phyloP scores from a whole-genome alignment of 2,113 vertebrate genomes.

The Charina bottae region DNA sequence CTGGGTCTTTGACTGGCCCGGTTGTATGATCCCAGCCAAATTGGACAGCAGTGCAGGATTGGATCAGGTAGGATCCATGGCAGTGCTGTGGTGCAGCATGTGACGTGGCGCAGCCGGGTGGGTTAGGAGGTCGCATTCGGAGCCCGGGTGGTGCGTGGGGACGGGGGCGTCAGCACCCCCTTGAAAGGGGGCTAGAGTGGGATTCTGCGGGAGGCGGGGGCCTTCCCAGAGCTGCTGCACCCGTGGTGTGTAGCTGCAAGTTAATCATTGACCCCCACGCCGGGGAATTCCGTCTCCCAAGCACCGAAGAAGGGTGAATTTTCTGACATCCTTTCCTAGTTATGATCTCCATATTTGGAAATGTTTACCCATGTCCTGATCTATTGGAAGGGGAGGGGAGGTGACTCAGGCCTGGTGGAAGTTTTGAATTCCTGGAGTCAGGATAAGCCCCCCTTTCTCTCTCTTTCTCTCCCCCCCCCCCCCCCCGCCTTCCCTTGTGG shows the following conservation, averaged over 20 bases:
- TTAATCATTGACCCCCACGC: conserved; percentile 55
- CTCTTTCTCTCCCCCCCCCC: background rate
- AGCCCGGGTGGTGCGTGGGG: too few relatives aligned
- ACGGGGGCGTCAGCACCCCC: background rate
- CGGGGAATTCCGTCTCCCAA: conserved; percentile 71
- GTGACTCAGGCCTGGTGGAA: conserved; percentile 83
- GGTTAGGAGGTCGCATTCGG: background rate
- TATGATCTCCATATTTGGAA: conserved; percentile 98
- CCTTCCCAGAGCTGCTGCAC: background rate
- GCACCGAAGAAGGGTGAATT: conserved; percentile 77
- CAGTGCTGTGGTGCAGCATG: too few relatives aligned
- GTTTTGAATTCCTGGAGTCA: conserved; percentile 81
- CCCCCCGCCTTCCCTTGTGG: conserved; percentile 63
- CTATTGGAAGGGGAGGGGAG: conserved; percentile 85
- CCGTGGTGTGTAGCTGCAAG: background rate
- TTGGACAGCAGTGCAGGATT: background rate
- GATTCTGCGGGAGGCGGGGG: background rate
- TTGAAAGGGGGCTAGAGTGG: background rate
- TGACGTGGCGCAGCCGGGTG: too few relatives aligned
- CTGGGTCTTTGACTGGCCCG: background rate
- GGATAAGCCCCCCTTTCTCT: conserved; percentile 25
- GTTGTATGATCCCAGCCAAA: background rate
- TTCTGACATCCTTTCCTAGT: conserved; percentile 84
- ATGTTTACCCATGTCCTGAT: conserved; percentile 96
- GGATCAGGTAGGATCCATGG: too few relatives aligned